phyloP scores from a whole-genome alignment of 2,797 vertebrate genomes.

The Pipistrellus nathusii region DNA sequence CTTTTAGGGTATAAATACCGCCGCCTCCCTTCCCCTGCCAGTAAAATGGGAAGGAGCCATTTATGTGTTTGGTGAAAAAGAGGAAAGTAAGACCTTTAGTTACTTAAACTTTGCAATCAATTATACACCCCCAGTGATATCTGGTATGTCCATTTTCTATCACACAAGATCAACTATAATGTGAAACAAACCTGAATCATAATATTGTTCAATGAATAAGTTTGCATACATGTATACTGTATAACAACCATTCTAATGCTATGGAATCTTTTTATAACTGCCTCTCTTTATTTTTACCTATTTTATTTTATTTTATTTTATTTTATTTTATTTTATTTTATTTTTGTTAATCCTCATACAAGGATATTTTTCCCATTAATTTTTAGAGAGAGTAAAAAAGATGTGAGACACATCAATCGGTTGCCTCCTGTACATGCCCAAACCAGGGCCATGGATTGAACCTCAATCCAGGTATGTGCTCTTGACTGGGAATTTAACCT shows the following conservation, averaged over 20 bases:
- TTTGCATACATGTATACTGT: not conserved
- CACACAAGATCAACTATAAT: not conserved
- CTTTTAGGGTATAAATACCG: not conserved
- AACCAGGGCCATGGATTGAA: not conserved
- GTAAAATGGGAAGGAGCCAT: not conserved
- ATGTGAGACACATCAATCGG: not conserved
- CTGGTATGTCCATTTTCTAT: slow-evolving; percentile 30
- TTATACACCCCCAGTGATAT: not conserved
- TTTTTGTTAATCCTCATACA: not conserved
- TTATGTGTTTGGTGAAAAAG: slow-evolving; percentile 31
- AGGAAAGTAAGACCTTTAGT: not conserved
- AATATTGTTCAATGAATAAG: not conserved
- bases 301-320: not conserved
- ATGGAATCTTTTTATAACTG: not conserved
- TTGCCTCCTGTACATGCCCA: not conserved
- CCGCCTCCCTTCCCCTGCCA: no score
- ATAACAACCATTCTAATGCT: not conserved
- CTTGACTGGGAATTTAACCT: not conserved
- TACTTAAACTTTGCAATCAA: not conserved
- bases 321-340: not conserved
- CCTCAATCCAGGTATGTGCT: not conserved
- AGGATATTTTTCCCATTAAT: not conserved
- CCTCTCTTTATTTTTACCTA: not conserved
- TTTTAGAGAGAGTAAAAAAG: not conserved
- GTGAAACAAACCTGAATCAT: slow-evolving; percentile 11